A percentile compares a stretch with the other conserved stretches of the same genome.
Evolutionary conservation across 1,140 invertebrate species (phyloP).

Genomic region (Lasioglossum albipes): DNA sequence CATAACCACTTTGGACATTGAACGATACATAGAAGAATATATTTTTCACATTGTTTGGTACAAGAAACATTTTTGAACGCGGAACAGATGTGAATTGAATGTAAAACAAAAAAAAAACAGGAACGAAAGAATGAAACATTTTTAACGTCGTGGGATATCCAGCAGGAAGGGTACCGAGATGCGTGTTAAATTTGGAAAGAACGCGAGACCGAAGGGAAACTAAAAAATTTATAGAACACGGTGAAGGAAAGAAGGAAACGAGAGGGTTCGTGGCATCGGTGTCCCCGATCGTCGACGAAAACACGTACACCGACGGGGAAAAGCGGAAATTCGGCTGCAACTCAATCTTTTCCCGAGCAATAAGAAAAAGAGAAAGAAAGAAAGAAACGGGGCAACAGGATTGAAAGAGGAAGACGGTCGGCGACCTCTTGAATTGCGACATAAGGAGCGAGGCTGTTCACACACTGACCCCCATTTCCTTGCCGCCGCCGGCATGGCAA

Average conservation of each 20-base stretch:
- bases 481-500: conserved; percentile 11
- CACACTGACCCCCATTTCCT: conserved; percentile 75
- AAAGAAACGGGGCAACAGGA: conserved; percentile 29
- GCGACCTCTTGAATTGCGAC: conserved; percentile 61
- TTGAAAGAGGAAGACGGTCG: conserved; percentile 56
- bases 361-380: conserved; percentile 9
- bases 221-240: no score
- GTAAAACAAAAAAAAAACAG: no score
- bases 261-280: not conserved
- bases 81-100: no score
- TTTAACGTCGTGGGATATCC: no score
- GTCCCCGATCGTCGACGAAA: not conserved
- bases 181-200: no score
- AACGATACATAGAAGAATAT: no score
- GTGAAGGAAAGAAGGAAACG: not conserved
- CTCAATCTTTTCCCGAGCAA: not conserved
- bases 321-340: not conserved
- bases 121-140: no score
- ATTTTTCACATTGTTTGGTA: no score
- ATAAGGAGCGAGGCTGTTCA: conserved; percentile 70
- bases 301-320: not conserved
- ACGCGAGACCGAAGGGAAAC: no score
- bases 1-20: no score
- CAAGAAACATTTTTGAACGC: no score
- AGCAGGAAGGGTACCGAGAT: no score